A percentile compares a stretch with the other conserved stretches of the same genome.
phyloP scores from a whole-genome alignment of 2,797 vertebrate species.

The Columba guinea region DNA sequence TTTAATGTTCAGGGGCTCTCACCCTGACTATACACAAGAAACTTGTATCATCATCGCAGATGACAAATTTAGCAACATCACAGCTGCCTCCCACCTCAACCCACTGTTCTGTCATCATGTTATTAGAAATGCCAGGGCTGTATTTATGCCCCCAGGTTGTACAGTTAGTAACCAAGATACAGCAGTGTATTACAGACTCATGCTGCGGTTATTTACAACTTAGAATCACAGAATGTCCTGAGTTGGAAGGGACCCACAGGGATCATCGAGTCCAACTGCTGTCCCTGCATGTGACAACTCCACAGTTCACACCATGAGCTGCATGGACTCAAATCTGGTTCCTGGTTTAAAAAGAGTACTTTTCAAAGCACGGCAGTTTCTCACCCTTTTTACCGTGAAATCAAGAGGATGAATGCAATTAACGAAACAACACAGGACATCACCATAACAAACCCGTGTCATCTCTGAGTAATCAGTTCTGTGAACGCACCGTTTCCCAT shows the following conservation, averaged over 20 bases:
- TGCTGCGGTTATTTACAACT: not conserved
- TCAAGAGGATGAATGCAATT: not conserved
- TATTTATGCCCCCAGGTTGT: not conserved
- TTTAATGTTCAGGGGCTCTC: not conserved
- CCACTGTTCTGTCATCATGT: not conserved
- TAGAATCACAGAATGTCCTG: too few species aligned
- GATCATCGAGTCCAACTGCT: too few species aligned
- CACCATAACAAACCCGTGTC: rapidly evolving
- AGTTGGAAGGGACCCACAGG: too few species aligned
- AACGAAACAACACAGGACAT: not conserved
- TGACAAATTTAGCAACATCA: not conserved
- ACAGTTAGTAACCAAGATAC: not conserved
- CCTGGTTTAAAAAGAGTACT: not conserved
- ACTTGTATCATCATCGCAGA: not conserved
- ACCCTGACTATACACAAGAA: not conserved
- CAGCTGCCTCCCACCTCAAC: not conserved
- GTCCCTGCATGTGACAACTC: too few species aligned
- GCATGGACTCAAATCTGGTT: not conserved
- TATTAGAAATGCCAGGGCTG: not conserved
- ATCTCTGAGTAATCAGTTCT: not conserved
- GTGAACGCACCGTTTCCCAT: not conserved
- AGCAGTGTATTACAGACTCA: not conserved
- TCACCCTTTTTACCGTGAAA: not conserved
- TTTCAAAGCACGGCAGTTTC: not conserved
- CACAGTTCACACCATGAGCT: not conserved